These are phyloP conservation scores for Mastacembelus armatus DNA, from an alignment of 2,797 vertebrate genomes.

Conservation along the genomic window DNA sequence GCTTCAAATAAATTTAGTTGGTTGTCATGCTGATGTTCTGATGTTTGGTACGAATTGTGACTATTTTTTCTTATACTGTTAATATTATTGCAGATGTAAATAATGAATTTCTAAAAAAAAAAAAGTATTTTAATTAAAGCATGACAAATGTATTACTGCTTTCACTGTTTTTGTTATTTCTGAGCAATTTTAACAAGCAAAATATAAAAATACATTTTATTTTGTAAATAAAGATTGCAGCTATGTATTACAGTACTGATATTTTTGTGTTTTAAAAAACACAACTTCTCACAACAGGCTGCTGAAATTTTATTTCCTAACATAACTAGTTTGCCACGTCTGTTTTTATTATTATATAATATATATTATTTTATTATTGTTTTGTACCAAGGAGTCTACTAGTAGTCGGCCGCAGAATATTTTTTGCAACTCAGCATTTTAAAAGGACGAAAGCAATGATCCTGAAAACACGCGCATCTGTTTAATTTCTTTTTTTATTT, in stretches of 20 bases:
- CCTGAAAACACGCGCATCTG: conserved; percentile 93
- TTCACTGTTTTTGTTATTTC: conserved; percentile 33
- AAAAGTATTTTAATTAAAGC: conserved; percentile 93
- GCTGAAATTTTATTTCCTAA: neutral
- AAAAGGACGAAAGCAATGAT: conserved; percentile 90
- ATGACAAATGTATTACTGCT: conserved; percentile 78
- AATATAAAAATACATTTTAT: neutral
- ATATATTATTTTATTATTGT: conserved; percentile 26
- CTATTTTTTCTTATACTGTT: conserved; percentile 85
- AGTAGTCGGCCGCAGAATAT: neutral
- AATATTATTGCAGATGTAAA: conserved; percentile 87
- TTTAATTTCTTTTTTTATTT: conserved; percentile 95
- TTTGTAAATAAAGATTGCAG: neutral
- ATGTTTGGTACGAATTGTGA: conserved; percentile 83
- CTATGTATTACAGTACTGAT: neutral
- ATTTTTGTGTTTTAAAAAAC: too few relatives aligned
- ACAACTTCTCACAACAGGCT: neutral
- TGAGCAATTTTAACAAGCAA: too few relatives aligned
- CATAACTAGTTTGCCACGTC: too few relatives aligned
- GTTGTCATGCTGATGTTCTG: conserved; percentile 81
- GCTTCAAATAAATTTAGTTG: conserved; percentile 72
- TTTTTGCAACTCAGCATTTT: conserved; percentile 76
- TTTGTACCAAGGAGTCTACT: neutral
- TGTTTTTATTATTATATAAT: conserved; percentile 6
- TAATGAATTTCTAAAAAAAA: conserved; percentile 89